Percentiles rank a stretch among this genome's conserved stretches.
These are phyloP conservation scores for Drosophila greeni DNA, from an alignment of 2,888 invertebrate species.

Conservation along the genomic window DNA sequence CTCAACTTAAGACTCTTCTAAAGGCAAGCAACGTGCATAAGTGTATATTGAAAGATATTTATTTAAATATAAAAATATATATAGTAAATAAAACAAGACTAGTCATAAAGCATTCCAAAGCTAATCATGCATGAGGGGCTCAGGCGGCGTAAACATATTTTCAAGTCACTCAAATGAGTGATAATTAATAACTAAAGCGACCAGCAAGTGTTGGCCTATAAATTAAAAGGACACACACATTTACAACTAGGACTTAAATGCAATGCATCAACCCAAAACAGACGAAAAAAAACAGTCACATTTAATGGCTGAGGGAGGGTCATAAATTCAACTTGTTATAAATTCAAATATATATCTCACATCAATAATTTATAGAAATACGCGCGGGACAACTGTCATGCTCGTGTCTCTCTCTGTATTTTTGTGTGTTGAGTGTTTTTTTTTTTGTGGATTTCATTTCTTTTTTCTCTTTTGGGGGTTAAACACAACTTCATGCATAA, in stretches of 20 bases:
- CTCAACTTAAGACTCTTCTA: constrained; percentile 22
- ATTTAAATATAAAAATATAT: background rate
- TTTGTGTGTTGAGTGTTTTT: constrained; percentile 23
- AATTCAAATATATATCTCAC: constrained; percentile 71
- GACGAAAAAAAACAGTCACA: constrained; percentile 12
- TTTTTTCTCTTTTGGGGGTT: constrained; percentile 20
- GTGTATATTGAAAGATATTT: constrained; percentile 7
- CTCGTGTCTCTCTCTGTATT: constrained; percentile 22
- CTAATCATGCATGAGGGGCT: constrained; percentile 29
- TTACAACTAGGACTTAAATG: constrained; percentile 13
- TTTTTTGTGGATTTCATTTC: constrained; percentile 2
- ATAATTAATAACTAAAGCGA: constrained; percentile 43
- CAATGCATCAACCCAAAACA: constrained; percentile 23
- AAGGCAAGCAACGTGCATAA: constrained; percentile 33
- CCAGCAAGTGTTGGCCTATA: constrained; percentile 34
- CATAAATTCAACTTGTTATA: constrained; percentile 64
- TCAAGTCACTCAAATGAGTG: constrained; percentile 1
- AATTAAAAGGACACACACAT: constrained; percentile 17
- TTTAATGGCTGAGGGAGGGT: constrained; percentile 41
- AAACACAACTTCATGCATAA: constrained; percentile 77
- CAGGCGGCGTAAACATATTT: constrained; percentile 25
- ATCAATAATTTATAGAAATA: constrained; percentile 73
- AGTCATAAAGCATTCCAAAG: constrained; percentile 24
- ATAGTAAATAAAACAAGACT: background rate
- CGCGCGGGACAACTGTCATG: constrained; percentile 72